phyloP scores from a whole-genome alignment of 2,888 invertebrate species.

The Tetramorium bicarinatum region DNA sequence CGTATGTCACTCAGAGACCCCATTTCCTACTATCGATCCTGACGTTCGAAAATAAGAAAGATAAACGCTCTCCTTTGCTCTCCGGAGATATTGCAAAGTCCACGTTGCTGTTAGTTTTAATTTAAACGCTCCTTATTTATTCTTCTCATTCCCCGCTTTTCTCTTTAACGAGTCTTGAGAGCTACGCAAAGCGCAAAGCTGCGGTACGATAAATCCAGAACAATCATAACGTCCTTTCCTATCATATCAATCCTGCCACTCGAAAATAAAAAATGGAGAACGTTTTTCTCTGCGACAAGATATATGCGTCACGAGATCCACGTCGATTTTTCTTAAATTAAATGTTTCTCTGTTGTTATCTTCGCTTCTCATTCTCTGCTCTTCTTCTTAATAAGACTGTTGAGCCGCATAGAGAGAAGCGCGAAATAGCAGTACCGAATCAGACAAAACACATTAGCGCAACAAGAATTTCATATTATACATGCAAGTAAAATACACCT shows the following conservation, averaged over 20 bases:
- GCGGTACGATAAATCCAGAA: too few relatives aligned
- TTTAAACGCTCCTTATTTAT: slow-evolving; percentile 1
- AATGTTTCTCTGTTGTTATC: neutral
- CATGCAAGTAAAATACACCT: neutral
- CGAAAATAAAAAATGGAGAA: neutral
- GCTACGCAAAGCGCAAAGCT: neutral
- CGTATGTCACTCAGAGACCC: slow-evolving; percentile 66
- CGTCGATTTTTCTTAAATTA: neutral
- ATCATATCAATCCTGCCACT: neutral
- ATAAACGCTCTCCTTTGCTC: neutral
- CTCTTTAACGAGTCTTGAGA: neutral
- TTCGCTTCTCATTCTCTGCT: neutral
- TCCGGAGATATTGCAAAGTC: neutral
- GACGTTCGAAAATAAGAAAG: neutral
- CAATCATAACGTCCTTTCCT: slow-evolving; percentile 55
- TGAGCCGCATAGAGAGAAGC: neutral
- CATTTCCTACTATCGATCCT: slow-evolving; percentile 62
- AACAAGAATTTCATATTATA: neutral
- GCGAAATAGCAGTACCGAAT: neutral
- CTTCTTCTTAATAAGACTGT: neutral
- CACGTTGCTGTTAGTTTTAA: neutral
- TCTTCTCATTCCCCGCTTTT: neutral
- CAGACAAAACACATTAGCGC: neutral
- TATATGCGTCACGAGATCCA: neutral
- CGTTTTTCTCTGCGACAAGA: neutral